phyloP scores from a whole-genome alignment of 1,140 invertebrate genomes.

The Drosophila biarmipes region DNA sequence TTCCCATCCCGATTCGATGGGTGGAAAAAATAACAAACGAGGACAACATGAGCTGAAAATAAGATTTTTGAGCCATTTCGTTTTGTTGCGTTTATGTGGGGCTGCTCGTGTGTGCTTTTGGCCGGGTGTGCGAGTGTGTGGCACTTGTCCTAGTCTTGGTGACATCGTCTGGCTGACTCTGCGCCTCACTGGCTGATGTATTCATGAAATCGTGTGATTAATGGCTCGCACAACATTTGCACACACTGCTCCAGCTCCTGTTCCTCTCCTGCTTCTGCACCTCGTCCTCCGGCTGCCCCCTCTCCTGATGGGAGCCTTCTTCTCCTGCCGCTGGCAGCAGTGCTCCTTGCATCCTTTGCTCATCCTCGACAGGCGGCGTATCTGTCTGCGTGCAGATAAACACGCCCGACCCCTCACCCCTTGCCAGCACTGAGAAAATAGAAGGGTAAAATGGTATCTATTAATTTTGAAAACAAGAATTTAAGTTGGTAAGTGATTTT shows the following conservation, averaged over 20 bases:
- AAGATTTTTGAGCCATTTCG: constrained; percentile 84
- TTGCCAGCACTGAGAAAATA: constrained; percentile 9
- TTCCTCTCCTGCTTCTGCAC: constrained; percentile 26
- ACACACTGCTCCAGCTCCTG: constrained; percentile 53
- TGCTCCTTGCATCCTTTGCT: constrained; percentile 39
- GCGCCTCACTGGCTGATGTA: constrained; percentile 82
- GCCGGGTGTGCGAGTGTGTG: constrained; percentile 9
- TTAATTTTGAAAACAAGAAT: no score
- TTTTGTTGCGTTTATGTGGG: constrained; percentile 78
- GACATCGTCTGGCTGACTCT: constrained; percentile 67
- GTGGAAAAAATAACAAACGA: constrained; percentile 78
- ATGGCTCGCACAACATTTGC: constrained; percentile 84
- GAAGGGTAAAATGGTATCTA: no score
- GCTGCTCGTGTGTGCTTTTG: neutral
- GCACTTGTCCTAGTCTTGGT: constrained; percentile 40
- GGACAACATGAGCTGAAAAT: constrained; percentile 81
- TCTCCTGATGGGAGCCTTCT: constrained; percentile 11
- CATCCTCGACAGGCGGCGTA: constrained; percentile 72
- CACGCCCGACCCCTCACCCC: constrained; percentile 37
- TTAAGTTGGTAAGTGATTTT: no score
- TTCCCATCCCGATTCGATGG: constrained; percentile 19
- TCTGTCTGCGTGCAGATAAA: constrained; percentile 82
- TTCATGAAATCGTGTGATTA: constrained; percentile 84
- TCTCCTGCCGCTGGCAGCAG: constrained; percentile 19
- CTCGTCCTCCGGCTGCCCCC: constrained; percentile 1